Base-by-base conservation (phyloP, 2,113 vertebrate genomes). In the Chinchilla lanigera region DNA sequence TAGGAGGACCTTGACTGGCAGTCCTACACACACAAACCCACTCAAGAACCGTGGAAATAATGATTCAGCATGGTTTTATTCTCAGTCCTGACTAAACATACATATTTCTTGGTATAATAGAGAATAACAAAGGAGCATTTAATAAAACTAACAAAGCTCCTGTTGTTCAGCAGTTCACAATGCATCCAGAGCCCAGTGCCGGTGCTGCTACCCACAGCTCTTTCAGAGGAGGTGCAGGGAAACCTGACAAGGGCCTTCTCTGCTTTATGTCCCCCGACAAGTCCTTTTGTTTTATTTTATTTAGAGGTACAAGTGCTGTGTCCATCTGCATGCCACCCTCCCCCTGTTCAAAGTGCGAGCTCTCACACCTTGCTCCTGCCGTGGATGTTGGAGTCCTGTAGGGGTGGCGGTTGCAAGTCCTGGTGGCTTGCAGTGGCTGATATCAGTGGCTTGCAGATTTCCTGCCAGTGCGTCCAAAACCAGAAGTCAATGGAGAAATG, bases 151-250 rank as follows among this genome's bases (percentile, higher is more conserved):
- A 24, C 33, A 63, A 3, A 60, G 69, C 14, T 3, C 1, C 0
- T 30, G 30, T 38, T 2, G 0, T 56, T 33, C 13, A 0, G 10
- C 1, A 1, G 33, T 12, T n/a, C n/a, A 7, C 50, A 3, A 28
- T 35, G 22, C 2, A 4, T 22, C 1, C 41, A 6, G 73, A 60
- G 9, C 77, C 28, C 26, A 8, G 30, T 4, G 82, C 4, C 30
- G 10, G 11, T 3, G 1, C 38, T 3, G 4, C 47, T 30, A 0
- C 80, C 67, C 33, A 0, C 7, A 0, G 54, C 75, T n/a, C 28
- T 24, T 14, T 63, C 7, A 3, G 30, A 30, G 1, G 52, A 5
- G 33, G 26, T 41, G 9, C 47, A 14, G 38, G 14, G 2, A n/a
- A 50, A 63, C 24, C n/a, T 50, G 16, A 61, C 50, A 47, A 67